Evolutionary conservation across 2,797 vertebrate genomes (phyloP).

Genomic region (Eutrigla gurnardus): DNA sequence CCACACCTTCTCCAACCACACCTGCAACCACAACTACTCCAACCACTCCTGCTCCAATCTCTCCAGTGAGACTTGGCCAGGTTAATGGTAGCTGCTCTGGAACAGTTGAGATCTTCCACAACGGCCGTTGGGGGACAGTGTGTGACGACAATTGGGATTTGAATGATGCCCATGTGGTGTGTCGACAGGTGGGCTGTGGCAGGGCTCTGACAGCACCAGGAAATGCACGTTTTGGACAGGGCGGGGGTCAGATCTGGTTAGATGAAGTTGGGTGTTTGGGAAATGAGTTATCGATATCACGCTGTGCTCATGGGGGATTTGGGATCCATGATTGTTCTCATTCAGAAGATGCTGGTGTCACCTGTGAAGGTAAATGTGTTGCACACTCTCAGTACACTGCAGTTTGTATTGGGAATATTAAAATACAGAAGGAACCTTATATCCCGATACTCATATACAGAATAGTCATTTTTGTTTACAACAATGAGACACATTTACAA

Average conservation of each 20-base stretch:
- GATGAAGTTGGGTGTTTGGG: background rate
- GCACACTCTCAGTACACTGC: no score
- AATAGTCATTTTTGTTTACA: no score
- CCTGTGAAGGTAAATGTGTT: constrained; percentile 2
- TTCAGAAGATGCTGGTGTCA: background rate
- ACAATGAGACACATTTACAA: no score
- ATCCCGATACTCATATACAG: no score
- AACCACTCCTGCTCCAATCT: no score
- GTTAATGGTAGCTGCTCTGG: no score
- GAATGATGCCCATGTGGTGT: background rate
- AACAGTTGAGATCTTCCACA: background rate
- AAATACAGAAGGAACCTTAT: no score
- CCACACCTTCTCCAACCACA: no score
- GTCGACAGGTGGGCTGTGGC: background rate
- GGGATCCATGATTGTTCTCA: background rate
- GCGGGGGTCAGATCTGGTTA: background rate
- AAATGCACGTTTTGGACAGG: background rate
- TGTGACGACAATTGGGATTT: background rate
- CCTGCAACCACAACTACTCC: background rate
- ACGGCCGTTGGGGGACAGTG: background rate
- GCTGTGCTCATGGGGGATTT: background rate
- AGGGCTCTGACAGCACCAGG: background rate
- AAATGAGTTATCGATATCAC: background rate
- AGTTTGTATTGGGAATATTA: no score
- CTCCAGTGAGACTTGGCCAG: no score